These are phyloP conservation scores for Arctopsyche grandis DNA, from an alignment of 1,140 invertebrate genomes.

Conservation along the genomic window DNA sequence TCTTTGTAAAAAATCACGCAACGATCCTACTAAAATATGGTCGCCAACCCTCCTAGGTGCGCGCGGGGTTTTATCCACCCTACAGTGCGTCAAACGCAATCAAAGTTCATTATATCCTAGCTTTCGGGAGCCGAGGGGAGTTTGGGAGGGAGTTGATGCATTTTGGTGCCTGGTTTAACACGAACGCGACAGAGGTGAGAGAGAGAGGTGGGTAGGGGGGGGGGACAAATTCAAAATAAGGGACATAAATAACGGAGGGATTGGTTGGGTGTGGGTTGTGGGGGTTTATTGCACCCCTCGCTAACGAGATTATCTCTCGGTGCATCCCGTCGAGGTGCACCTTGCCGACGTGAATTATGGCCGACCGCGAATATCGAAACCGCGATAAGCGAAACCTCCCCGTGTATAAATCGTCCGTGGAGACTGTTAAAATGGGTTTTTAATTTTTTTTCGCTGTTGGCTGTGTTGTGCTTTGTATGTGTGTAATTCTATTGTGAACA, in stretches of 20 bases:
- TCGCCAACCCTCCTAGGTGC: background rate
- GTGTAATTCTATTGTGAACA: no score
- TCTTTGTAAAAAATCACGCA: no score
- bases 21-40: background rate
- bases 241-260: constrained; percentile 48
- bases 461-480: background rate
- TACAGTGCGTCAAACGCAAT: constrained; percentile 50
- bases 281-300: background rate
- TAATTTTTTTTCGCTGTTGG: background rate
- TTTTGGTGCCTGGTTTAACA: constrained; percentile 52
- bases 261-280: background rate
- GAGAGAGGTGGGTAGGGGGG: no score
- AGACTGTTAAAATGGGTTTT: no score
- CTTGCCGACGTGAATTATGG: constrained; percentile 19
- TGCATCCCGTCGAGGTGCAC: background rate
- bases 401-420: background rate
- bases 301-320: constrained; percentile 43
- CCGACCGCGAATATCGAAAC: background rate
- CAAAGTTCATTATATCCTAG: constrained; percentile 52
- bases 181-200: no score
- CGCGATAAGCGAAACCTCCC: background rate
- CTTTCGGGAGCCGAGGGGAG: constrained; percentile 24
- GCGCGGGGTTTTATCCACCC: background rate
- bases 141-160: constrained; percentile 41
- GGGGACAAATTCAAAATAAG: constrained; percentile 48